Evolutionary conservation across 2,888 invertebrate species (phyloP).

Genomic region (Zaprionus lineosus): DNA sequence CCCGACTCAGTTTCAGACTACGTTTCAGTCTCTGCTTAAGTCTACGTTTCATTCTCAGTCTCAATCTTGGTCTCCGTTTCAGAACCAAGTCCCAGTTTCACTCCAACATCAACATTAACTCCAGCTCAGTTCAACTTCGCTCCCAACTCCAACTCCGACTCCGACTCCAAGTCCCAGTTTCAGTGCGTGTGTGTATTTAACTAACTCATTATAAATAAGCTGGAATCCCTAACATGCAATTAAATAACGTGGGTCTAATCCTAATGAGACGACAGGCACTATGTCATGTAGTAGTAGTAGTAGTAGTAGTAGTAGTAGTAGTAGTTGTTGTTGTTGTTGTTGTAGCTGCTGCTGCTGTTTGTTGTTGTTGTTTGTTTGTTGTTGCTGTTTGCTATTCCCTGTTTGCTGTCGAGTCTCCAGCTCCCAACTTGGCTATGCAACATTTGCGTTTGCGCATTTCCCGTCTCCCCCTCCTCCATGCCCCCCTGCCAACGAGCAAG

Average conservation of each 20-base stretch:
- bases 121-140: no score
- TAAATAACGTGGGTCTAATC: conserved; percentile 79
- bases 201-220: conserved; percentile 77
- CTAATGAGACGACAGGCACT: conserved; percentile 78
- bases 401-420: conserved; percentile 27
- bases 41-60: no score
- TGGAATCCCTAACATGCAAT: conserved; percentile 78
- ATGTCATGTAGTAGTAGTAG: conserved; percentile 66
- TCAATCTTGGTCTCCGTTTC: no score
- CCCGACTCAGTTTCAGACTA: background rate
- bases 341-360: conserved; percentile 9
- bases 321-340: conserved; percentile 34
- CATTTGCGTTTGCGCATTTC: conserved; percentile 74
- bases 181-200: conserved; percentile 72
- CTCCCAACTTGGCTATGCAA: conserved; percentile 68
- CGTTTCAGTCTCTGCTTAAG: no score
- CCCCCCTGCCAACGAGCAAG: no score
- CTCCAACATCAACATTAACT: no score
- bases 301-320: conserved; percentile 16
- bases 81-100: no score
- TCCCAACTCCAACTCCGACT: conserved; percentile 11
- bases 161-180: conserved; percentile 17
- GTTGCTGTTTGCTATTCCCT: conserved; percentile 36
- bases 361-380: conserved; percentile 1
- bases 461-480: no score